Base-by-base conservation (phyloP, 2,113 vertebrate species). In the Myotis davidii region DNA sequence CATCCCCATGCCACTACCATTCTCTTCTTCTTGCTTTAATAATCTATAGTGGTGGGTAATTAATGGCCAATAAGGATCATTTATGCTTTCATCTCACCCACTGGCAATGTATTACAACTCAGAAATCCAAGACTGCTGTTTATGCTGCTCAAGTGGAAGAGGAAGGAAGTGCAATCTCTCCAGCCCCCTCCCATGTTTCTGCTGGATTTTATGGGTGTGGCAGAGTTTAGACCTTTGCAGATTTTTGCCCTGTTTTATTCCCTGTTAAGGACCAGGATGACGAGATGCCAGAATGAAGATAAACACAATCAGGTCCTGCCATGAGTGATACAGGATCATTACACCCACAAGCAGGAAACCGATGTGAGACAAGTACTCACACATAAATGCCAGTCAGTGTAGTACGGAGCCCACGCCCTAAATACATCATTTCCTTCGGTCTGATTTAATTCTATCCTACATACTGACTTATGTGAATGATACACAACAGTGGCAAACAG, bases 121-220 rank as follows among this genome's bases (percentile, higher is more conserved):
- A 90, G 96, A 98, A 97, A 97, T 97, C 90, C 90, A 94, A 91
- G 92, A 76, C 91, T 95, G 93, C 98, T 98, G 98, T 98, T 98
- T 97, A 97, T 97, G 97, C 96, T 13, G 97, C 97, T 98, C 98
- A 45, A 97, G 98, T 98, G 98, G 97, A 98, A 98, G 97, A 96
- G 97, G 98, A 97, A 98, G 98, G 98, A 98, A 98, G 98, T 89
- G 98, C 98, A 98, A 96, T 95, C 97, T 97, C 96, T 94, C 97
- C 95, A 97, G 84, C 94, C 96, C 96, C 96, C 94, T 96, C 97
- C 98, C 97, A 98, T 94, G 12, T 95, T 98, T 91, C 96, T 96
- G 93, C 95, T 98, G 97, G 97, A 96, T 98, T 98, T 94, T 96
- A 97, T 98, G 98, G 98, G 98, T 98, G 98, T 98, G 98, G 98